A percentile compares a stretch with the other conserved stretches of the same genome.
Conservation (phyloP, 2,113 vertebrate species). For the Naja naja region DNA sequence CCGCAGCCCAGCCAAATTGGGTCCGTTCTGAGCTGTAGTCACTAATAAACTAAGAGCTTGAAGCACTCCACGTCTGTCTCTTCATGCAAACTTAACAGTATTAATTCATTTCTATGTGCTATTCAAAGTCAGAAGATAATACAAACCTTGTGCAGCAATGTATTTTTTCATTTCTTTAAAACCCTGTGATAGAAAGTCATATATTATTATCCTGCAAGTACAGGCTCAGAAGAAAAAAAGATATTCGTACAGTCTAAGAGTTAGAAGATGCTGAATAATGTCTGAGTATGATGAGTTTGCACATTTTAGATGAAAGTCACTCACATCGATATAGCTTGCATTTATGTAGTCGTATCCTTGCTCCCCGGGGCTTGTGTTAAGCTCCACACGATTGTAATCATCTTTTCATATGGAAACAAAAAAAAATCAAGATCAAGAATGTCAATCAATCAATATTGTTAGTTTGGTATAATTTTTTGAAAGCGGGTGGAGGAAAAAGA, state of each 20-base stretch:
- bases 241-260: background rate
- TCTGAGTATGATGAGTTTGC: background rate
- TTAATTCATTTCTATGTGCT: background rate
- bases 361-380: conserved; percentile 77
- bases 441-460: conserved; percentile 11
- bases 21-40: no score
- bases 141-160: conserved; percentile 94
- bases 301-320: conserved; percentile 39
- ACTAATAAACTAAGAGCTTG: no score
- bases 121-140: background rate
- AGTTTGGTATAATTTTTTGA: background rate
- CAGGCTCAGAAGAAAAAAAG: background rate
- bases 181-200: conserved; percentile 75
- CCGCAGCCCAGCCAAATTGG: no score
- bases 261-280: background rate
- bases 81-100: no score
- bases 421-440: background rate
- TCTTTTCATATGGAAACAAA: conserved; percentile 69
- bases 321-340: conserved; percentile 93
- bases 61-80: no score
- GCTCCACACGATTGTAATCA: conserved; percentile 89
- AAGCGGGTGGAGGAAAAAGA: background rate
- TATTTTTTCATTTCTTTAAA: conserved; percentile 95
- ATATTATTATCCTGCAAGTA: background rate
- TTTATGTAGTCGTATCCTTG: conserved; percentile 91